phyloP scores from a whole-genome alignment of 1,140 invertebrate genomes.

The Anastatus disparis region DNA sequence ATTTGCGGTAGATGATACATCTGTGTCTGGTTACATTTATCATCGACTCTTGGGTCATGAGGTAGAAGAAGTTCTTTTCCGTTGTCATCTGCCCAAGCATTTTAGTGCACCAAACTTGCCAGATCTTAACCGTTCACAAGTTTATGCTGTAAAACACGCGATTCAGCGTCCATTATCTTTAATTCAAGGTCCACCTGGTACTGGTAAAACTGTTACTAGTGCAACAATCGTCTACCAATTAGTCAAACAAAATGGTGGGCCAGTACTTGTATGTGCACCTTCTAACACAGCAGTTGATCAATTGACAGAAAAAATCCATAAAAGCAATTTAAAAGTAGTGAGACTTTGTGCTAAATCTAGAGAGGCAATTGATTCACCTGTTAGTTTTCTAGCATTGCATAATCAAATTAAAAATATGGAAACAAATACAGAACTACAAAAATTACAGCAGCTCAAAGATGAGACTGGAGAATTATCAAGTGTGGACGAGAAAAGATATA shows the following conservation, averaged over 20 bases:
- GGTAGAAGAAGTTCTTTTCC: slow-evolving; percentile 93
- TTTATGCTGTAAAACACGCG: slow-evolving; percentile 99
- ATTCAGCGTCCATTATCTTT: slow-evolving; percentile 95
- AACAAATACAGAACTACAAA: slow-evolving; percentile 89
- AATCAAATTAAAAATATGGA: slow-evolving; percentile 97
- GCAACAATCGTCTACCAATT: slow-evolving; percentile 99
- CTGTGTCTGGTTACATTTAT: slow-evolving; percentile 98
- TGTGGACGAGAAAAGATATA: slow-evolving; percentile 93
- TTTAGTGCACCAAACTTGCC: slow-evolving; percentile 97
- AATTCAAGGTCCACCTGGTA: slow-evolving; percentile 95
- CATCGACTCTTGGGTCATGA: slow-evolving; percentile 96
- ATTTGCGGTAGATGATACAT: slow-evolving; percentile 96
- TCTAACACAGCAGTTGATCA: slow-evolving; percentile 99
- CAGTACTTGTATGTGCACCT: slow-evolving; percentile 97
- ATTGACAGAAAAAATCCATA: slow-evolving; percentile 98
- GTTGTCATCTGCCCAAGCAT: slow-evolving; percentile 92
- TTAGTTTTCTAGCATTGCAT: slow-evolving; percentile 96
- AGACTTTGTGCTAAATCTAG: slow-evolving; percentile 97
- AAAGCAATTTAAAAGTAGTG: slow-evolving; percentile 96
- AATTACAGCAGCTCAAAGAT: slow-evolving; percentile 96
- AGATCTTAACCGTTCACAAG: slow-evolving; percentile 96
- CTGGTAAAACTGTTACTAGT: slow-evolving; percentile 99
- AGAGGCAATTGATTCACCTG: slow-evolving; percentile 97
- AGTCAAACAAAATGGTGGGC: slow-evolving; percentile 92
- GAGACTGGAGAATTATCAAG: slow-evolving; percentile 95